A percentile compares a stretch with the other conserved stretches of the same genome.
These are phyloP conservation scores for Bombus waltoni DNA, from an alignment of 1,140 invertebrate genomes.

Conservation along the genomic window DNA sequence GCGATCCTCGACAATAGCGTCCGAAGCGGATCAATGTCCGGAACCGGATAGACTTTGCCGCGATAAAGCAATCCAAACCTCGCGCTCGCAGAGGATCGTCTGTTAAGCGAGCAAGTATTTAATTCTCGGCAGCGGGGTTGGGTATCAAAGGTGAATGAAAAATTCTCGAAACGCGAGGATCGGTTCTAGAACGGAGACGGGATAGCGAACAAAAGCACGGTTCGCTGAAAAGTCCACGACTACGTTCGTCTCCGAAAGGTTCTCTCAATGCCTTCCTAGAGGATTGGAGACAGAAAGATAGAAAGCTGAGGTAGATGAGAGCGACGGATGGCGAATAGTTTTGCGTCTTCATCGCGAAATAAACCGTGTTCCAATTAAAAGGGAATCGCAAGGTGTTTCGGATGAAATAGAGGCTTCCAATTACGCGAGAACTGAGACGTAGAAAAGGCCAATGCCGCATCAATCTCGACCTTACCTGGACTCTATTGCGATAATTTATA, in stretches of 20 bases:
- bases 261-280: neutral
- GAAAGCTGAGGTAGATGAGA: neutral
- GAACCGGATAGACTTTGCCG: neutral
- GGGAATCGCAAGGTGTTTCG: constrained; percentile 23
- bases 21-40: neutral
- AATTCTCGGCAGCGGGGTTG: neutral
- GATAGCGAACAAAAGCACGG: neutral
- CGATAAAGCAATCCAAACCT: neutral
- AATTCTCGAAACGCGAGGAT: neutral
- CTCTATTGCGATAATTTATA: too few species aligned
- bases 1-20: neutral
- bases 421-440: constrained; percentile 23
- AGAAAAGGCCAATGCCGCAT: too few species aligned
- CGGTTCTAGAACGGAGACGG: neutral
- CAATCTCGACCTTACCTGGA: too few species aligned
- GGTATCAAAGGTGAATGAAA: constrained; percentile 19
- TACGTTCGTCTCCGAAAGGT: neutral
- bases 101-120: constrained; percentile 17
- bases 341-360: neutral
- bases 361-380: constrained; percentile 35
- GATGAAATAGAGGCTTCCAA: constrained; percentile 32
- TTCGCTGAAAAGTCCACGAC: neutral
- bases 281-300: constrained; percentile 3
- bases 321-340: neutral
- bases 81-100: neutral